Evolutionary conservation across 2,888 invertebrate genomes (phyloP).

Genomic region (Ommatoiulus sabulosus): DNA sequence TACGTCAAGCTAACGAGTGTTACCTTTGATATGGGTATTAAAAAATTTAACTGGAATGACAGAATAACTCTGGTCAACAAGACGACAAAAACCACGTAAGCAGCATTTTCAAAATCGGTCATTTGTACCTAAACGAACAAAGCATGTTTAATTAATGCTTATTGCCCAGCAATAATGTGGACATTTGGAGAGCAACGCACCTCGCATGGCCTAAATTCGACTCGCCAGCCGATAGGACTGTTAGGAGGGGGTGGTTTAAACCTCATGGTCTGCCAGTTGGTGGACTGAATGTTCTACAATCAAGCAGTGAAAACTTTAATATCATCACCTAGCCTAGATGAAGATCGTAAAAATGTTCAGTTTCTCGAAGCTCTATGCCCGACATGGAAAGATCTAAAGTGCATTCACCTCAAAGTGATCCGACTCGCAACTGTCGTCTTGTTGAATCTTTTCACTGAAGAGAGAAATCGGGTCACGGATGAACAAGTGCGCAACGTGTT

Average conservation of each 20-base stretch:
- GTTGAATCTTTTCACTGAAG: conserved; percentile 94
- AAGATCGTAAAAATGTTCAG: conserved; percentile 23
- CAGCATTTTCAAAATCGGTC: conserved; percentile 99
- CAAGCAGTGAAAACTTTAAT: conserved; percentile 51
- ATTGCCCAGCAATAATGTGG: background rate
- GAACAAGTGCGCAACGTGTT: conserved; percentile 98
- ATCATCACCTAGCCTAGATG: conserved; percentile 37
- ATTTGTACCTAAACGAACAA: conserved; percentile 78
- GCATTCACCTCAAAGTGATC: conserved; percentile 92
- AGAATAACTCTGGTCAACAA: conserved; percentile 95
- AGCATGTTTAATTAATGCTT: background rate
- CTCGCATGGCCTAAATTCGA: conserved; percentile 99
- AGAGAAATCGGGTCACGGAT: conserved; percentile 96
- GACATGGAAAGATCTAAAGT: background rate
- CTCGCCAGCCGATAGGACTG: conserved; percentile 98
- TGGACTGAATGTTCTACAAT: conserved; percentile 93
- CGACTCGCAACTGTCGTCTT: conserved; percentile 91
- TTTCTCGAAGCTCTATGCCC: conserved; percentile 61
- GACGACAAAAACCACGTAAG: conserved; percentile 97
- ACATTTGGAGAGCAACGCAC: conserved; percentile 36
- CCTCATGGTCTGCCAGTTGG: conserved; percentile 99
- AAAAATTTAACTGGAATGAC: conserved; percentile 93
- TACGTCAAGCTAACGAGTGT: conserved; percentile 49
- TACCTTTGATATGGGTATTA: conserved; percentile 97
- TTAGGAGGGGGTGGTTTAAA: conserved; percentile 98